Evolutionary conservation across 2,888 invertebrate genomes (phyloP), one percentile per base, ranked within the genome.

Genomic region (Bedellia somnulentella): DNA sequence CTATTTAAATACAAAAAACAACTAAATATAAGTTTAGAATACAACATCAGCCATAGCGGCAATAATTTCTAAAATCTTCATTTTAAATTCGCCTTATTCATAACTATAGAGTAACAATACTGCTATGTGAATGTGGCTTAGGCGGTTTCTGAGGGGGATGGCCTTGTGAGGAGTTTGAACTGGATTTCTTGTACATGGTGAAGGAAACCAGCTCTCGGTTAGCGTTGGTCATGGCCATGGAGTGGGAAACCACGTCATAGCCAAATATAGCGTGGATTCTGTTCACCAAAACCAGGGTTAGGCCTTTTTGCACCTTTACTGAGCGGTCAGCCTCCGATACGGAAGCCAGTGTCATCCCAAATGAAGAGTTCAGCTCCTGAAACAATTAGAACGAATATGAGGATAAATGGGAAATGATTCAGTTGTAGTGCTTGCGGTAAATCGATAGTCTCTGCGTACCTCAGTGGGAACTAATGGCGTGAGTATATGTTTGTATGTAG

Each of bases 191-290:
- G 42, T 75, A 76, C 63, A 77, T 53, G 8, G 70, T 66, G 52
- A 75, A 77, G 11, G 76, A 73, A 27, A 75, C 49, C 21, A 75
- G 53, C 44, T 77, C 76, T 3, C 75, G 51, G 44, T 77, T 77
- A 9, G 70, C 61, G 39, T 71, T 73, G 12, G 75, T 73, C 66
- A 77, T 73, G 2, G 73, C 63, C 76, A 77, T 76, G 3, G 76
- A 56, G 44, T 77, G 76, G 1, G 75, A 75, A 1, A 71, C 55
- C 8, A 77, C 75, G 44, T 77, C 73, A 44, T 71, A 77, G 1
- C 76, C 76, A 23, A 75, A 53, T n/a, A 73, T 41, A 2, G 55
- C 67, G 43, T 77, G 76, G 2, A 77, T 49, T 4, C 71, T 52
- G 46, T 77, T 77, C 18, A 77, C 73, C 3, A 73, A 57, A 6